These are phyloP conservation scores for Ammodytes dubius DNA, from an alignment of 2,113 vertebrate species.

Conservation along the genomic window DNA sequence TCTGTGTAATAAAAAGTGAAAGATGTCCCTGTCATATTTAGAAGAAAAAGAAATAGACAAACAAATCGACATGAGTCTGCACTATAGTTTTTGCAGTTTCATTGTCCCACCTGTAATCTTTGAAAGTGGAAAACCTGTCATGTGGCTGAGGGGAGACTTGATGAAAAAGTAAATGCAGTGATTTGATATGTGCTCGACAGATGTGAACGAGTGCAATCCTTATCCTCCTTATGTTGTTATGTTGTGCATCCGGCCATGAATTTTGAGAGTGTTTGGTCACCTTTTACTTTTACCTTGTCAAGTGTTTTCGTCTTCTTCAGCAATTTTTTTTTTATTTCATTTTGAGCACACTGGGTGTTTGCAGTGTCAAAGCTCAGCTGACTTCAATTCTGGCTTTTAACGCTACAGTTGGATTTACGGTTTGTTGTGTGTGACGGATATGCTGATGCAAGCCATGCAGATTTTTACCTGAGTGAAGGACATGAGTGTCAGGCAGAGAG, in stretches of 20 bases:
- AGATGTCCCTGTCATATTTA: neutral
- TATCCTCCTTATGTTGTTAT: neutral
- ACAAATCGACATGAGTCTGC: constrained; percentile 7
- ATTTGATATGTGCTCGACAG: neutral
- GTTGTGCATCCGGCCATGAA: constrained; percentile 4
- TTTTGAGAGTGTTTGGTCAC: constrained; percentile 20
- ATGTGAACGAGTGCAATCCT: neutral
- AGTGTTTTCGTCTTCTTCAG: constrained; percentile 21
- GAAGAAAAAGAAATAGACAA: neutral
- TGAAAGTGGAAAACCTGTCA: constrained; percentile 24
- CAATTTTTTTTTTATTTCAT: constrained; percentile 9
- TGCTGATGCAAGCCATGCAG: constrained; percentile 11
- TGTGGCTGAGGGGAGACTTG: constrained; percentile 2
- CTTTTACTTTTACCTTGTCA: constrained; percentile 29
- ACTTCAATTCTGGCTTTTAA: constrained; percentile 15
- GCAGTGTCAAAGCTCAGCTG: constrained; percentile 8
- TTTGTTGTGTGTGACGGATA: constrained; percentile 7
- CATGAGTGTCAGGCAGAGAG: neutral
- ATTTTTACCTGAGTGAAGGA: constrained; percentile 27
- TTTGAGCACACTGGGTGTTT: constrained; percentile 20
- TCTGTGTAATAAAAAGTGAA: too few relatives aligned
- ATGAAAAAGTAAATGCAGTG: constrained; percentile 17
- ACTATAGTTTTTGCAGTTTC: constrained; percentile 20
- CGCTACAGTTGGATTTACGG: constrained; percentile 3
- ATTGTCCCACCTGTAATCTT: neutral